These are phyloP conservation scores for Drosophila rufa DNA, from an alignment of 1,140 invertebrate species.

Conservation along the genomic window DNA sequence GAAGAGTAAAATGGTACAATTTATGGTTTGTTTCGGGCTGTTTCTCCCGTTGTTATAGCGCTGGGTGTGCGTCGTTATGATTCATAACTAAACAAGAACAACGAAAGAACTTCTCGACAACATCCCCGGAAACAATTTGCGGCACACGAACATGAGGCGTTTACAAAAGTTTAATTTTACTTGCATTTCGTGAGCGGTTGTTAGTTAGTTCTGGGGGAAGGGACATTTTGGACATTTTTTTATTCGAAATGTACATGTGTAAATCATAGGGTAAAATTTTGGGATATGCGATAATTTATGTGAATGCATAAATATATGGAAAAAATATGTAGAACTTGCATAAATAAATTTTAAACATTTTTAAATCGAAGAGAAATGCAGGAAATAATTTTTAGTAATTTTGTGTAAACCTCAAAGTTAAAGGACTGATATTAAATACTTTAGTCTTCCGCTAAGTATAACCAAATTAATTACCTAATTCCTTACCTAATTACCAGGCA, in stretches of 20 bases:
- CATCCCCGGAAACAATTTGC: slow-evolving; percentile 81
- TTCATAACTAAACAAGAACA: slow-evolving; percentile 78
- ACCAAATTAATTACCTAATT: slow-evolving; percentile 1
- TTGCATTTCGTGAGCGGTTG: slow-evolving; percentile 50
- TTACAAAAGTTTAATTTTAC: slow-evolving; percentile 78
- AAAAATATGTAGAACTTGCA: neutral
- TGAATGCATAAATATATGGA: neutral
- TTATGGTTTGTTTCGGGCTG: slow-evolving; percentile 57
- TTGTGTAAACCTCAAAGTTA: neutral
- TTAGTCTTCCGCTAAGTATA: neutral
- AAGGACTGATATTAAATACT: neutral
- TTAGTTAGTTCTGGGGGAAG: slow-evolving; percentile 6
- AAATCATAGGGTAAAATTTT: neutral
- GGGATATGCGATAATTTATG: neutral
- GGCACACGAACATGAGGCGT: slow-evolving; percentile 78
- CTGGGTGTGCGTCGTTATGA: slow-evolving; percentile 70
- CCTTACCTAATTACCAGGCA: slow-evolving; percentile 5
- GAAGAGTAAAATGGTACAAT: slow-evolving; percentile 54
- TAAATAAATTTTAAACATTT: too few species aligned
- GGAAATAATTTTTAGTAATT: too few species aligned
- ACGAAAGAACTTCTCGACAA: slow-evolving; percentile 59
- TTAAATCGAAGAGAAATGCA: too few species aligned
- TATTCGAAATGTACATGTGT: slow-evolving; percentile 16
- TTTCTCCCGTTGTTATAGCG: slow-evolving; percentile 45
- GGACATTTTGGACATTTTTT: slow-evolving; percentile 8